Percentiles rank a stretch among this genome's conserved stretches.
These are phyloP conservation scores for Mungos mungo DNA, from an alignment of 2,113 vertebrate species.

Conservation along the genomic window DNA sequence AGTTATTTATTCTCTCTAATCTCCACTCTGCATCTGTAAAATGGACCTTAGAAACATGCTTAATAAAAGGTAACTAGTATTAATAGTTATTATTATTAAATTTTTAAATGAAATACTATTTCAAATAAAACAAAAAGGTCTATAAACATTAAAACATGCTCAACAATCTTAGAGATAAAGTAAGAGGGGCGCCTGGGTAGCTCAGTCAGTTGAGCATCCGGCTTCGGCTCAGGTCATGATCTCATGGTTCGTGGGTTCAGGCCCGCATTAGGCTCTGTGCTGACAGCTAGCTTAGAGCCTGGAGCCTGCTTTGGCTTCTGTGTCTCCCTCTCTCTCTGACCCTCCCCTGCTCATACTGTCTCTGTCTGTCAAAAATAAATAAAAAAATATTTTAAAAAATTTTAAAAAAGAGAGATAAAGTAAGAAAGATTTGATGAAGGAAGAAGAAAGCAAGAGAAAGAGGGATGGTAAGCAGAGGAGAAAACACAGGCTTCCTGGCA, in stretches of 20 bases:
- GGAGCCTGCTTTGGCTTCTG: too few species aligned
- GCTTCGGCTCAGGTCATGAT: too few species aligned
- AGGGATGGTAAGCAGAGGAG: fast-evolving
- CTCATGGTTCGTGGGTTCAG: too few species aligned
- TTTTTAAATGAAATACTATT: background rate
- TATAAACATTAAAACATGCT: background rate
- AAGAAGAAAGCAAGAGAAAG: background rate
- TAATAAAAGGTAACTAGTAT: background rate
- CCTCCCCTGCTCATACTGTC: too few species aligned
- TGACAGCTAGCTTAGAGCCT: too few species aligned
- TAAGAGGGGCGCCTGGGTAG: background rate
- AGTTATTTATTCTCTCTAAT: background rate
- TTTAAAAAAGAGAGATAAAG: background rate
- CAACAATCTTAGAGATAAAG: background rate
- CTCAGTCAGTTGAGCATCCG: too few species aligned
- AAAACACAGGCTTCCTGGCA: background rate
- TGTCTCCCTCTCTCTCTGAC: too few species aligned
- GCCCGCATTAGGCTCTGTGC: too few species aligned
- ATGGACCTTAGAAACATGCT: background rate
- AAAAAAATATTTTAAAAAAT: too few species aligned
- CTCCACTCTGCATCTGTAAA: background rate
- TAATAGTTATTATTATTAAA: background rate
- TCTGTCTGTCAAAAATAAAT: too few species aligned
- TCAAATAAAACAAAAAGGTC: background rate
- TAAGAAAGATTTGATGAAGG: background rate